phyloP scores from a whole-genome alignment of 2,113 vertebrate genomes.

The Leucosticte australis region DNA sequence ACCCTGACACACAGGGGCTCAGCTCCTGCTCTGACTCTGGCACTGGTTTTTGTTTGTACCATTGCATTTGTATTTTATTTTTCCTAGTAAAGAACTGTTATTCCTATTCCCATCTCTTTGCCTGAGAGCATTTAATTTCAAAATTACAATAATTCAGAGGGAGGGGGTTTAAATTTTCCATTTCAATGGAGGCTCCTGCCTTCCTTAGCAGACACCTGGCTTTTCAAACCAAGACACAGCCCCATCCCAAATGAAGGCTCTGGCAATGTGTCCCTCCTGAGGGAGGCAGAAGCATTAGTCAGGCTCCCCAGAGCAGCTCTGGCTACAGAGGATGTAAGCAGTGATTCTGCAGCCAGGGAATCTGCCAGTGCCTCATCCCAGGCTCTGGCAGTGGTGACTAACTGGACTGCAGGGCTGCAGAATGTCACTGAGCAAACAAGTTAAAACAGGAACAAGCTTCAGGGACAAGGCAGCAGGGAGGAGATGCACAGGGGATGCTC shows the following conservation, averaged over 20 bases:
- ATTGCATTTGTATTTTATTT: neutral
- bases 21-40: rapidly evolving
- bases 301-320: neutral
- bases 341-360: neutral
- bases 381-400: neutral
- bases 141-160: neutral
- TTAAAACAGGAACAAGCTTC: neutral
- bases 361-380: neutral
- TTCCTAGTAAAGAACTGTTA: neutral
- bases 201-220: neutral
- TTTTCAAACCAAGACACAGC: neutral
- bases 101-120: neutral
- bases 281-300: neutral
- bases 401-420: constrained; percentile 12
- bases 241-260: neutral
- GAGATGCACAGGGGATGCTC: neutral
- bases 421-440: neutral
- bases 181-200: neutral
- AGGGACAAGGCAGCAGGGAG: rapidly evolving
- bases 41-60: neutral
- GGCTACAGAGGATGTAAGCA: neutral
- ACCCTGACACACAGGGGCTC: neutral
- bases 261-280: neutral
- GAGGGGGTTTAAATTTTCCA: neutral
- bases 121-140: neutral